A percentile compares a stretch with the other conserved stretches of the same genome.
phyloP scores from a whole-genome alignment of 2,888 invertebrate species.

The Sipha maydis region DNA sequence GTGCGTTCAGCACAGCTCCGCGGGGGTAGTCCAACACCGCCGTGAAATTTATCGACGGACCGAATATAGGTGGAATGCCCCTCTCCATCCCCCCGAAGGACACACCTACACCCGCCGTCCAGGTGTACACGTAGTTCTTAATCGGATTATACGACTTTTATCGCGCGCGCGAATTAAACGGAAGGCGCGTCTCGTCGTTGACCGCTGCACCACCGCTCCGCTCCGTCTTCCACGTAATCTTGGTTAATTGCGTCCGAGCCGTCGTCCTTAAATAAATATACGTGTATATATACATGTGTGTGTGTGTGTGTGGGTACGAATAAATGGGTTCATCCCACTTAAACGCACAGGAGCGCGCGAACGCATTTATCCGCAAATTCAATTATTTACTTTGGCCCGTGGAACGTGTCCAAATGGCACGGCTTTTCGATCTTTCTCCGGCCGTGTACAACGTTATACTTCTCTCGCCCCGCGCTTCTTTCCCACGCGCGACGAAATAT shows the following conservation, averaged over 20 bases:
- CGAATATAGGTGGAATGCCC: background rate
- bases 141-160: conserved; percentile 63
- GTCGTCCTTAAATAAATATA: background rate
- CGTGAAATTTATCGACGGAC: background rate
- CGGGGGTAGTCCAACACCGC: background rate
- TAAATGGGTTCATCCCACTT: conserved; percentile 30
- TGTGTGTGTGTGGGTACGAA: background rate
- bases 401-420: conserved; percentile 50
- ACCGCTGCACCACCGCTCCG: background rate
- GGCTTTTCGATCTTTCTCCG: background rate
- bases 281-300: background rate
- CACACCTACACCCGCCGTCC: background rate
- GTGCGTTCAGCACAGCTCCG: background rate
- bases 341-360: background rate
- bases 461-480: background rate
- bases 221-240: conserved; percentile 33
- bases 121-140: conserved; percentile 22
- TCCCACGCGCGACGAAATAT: background rate
- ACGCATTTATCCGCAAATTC: conserved; percentile 37
- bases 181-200: conserved; percentile 21
- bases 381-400: conserved; percentile 58
- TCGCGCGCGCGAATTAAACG: conserved; percentile 47
- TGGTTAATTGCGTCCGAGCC: conserved; percentile 28
- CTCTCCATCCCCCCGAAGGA: background rate
- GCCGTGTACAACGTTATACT: background rate